phyloP scores from a whole-genome alignment of 2,797 vertebrate genomes.

The Manis javanica region DNA sequence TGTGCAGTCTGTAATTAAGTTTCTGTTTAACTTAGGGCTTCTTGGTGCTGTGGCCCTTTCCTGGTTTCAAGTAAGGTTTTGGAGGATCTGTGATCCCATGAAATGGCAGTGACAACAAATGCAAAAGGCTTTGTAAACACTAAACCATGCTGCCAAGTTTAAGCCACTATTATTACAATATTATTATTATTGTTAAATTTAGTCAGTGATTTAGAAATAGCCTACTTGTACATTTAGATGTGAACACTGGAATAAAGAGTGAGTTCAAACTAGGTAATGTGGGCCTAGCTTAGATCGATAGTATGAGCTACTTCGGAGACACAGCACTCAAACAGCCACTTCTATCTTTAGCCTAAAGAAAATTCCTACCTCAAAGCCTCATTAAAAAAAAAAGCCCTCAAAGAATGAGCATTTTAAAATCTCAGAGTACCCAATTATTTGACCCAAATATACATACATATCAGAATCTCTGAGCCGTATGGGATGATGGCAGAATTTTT shows the following conservation, averaged over 20 bases:
- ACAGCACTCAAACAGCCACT: not conserved
- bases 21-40: slow-evolving; percentile 39
- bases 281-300: not conserved
- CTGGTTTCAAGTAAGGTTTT: slow-evolving; percentile 18
- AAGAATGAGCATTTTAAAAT: not conserved
- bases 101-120: slow-evolving; percentile 32
- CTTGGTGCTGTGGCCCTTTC: not conserved
- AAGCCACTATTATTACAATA: slow-evolving; percentile 16
- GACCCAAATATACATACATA: slow-evolving; percentile 13
- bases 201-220: slow-evolving; percentile 18
- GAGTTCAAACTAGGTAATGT: slow-evolving; percentile 7
- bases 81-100: not conserved
- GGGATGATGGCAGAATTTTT: not conserved
- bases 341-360: slow-evolving; percentile 26
- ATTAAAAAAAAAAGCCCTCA: not conserved
- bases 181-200: slow-evolving; percentile 12
- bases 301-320: slow-evolving; percentile 20
- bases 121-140: slow-evolving; percentile 31
- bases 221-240: not conserved
- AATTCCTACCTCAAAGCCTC: slow-evolving; percentile 24
- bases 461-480: slow-evolving; percentile 27
- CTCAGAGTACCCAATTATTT: slow-evolving; percentile 40
- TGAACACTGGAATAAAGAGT: not conserved
- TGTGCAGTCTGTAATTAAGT: not conserved
- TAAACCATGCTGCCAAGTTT: not conserved